These are phyloP conservation scores for Orchesella cincta DNA, from an alignment of 1,140 invertebrate genomes.

Conservation along the genomic window DNA sequence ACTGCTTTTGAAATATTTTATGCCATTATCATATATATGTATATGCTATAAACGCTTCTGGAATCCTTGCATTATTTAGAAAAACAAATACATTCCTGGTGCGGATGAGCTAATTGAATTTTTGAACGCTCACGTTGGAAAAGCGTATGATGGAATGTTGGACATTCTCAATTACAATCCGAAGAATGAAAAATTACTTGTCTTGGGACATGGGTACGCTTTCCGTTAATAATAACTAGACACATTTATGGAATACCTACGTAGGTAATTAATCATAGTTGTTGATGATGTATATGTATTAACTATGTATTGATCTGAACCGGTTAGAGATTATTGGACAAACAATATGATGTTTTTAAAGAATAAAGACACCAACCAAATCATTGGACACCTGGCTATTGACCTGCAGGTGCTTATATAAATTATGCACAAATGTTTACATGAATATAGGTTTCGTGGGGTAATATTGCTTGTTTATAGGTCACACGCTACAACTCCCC, in stretches of 20 bases:
- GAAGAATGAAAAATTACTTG: neutral
- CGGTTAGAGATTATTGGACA: neutral
- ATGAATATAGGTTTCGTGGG: too few species aligned
- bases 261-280: neutral
- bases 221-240: too few species aligned
- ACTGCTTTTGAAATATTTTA: neutral
- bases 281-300: neutral
- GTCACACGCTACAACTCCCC: neutral
- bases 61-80: neutral
- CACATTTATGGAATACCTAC: too few species aligned
- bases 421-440: too few species aligned
- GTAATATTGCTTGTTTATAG: neutral
- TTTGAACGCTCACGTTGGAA: too few species aligned
- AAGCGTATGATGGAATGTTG: neutral
- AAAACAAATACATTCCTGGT: too few species aligned
- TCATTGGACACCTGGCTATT: neutral
- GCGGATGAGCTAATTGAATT: too few species aligned
- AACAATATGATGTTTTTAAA: slow-evolving; percentile 8
- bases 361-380: neutral
- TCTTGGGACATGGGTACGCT: too few species aligned
- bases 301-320: neutral
- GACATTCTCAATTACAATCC: neutral
- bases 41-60: neutral
- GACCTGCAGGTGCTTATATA: slow-evolving; percentile 6
- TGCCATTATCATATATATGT: neutral